phyloP scores from a whole-genome alignment of 2,797 vertebrate species.

The Enteromius unitaeniatus region DNA sequence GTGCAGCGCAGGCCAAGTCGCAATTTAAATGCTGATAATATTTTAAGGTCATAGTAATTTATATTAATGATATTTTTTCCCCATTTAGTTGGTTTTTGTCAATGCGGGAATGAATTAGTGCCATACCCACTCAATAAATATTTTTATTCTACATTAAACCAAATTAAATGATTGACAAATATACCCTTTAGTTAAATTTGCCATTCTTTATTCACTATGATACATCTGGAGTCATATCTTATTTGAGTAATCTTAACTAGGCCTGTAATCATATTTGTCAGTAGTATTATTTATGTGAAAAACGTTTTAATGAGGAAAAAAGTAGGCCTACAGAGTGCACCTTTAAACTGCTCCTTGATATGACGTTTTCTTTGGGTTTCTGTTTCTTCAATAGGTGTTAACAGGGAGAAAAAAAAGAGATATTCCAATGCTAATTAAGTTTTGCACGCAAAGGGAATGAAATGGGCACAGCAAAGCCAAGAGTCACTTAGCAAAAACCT shows the following conservation, averaged over 20 bases:
- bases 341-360: conserved; percentile 26
- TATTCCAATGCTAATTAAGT: conserved; percentile 64
- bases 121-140: not conserved
- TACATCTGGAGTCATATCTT: not conserved
- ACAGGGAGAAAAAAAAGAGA: conserved; percentile 48
- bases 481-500: conserved; percentile 34
- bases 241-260: not conserved
- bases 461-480: conserved; percentile 47
- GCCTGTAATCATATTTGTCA: not conserved
- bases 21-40: conserved; percentile 31
- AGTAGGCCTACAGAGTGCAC: conserved; percentile 19
- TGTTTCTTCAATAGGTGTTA: conserved; percentile 49
- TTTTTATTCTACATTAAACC: not conserved
- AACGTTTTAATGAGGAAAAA: conserved; percentile 13
- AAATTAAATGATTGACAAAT: conserved; percentile 5
- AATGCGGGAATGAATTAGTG: not conserved
- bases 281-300: not conserved
- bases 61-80: not conserved
- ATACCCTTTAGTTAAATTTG: not conserved
- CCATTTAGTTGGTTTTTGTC: not conserved
- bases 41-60: conserved; percentile 29
- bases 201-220: not conserved
- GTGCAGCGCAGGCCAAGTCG: conserved; percentile 23
- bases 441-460: conserved; percentile 61
- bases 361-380: conserved; percentile 41